A percentile compares a stretch with the other conserved stretches of the same genome.
Evolutionary conservation across 1,140 invertebrate genomes (phyloP).

Genomic region (Neodiprion pinetum): DNA sequence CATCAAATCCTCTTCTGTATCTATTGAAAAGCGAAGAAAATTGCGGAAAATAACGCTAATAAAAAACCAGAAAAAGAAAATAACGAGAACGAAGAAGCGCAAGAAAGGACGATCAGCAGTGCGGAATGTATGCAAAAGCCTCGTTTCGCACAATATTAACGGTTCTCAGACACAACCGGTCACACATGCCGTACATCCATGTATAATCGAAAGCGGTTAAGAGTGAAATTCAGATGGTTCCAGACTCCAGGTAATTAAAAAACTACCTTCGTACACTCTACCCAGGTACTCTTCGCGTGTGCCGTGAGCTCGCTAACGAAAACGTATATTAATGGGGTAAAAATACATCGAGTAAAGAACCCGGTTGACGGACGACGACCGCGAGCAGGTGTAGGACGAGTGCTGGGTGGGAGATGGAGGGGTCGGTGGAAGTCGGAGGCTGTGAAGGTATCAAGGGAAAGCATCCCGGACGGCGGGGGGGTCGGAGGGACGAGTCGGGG

Average conservation of each 20-base stretch:
- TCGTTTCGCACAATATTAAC: no score
- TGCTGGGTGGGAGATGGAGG: constrained; percentile 25
- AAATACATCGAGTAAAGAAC: constrained; percentile 38
- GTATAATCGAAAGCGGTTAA: not conserved
- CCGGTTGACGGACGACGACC: constrained; percentile 2
- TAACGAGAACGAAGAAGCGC: no score
- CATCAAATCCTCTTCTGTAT: no score
- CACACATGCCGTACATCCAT: not conserved
- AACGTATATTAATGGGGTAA: constrained; percentile 31
- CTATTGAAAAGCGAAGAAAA: no score
- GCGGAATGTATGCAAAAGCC: no score
- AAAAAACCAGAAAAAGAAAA: no score
- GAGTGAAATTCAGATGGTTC: not conserved
- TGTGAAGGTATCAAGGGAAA: constrained; percentile 41
- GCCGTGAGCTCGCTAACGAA: constrained; percentile 25
- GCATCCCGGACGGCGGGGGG: constrained; percentile 30
- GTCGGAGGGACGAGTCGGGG: constrained; percentile 32
- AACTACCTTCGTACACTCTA: not conserved
- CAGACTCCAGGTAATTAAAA: not conserved
- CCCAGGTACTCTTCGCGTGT: not conserved
- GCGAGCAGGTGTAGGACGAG: constrained; percentile 10
- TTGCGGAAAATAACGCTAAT: no score
- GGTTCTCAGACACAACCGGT: not conserved
- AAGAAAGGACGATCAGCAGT: no score
- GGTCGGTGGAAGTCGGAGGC: constrained; percentile 13